Evolutionary conservation across 2,797 vertebrate genomes (phyloP).

Genomic region (Microctenopoma steveboyesi): DNA sequence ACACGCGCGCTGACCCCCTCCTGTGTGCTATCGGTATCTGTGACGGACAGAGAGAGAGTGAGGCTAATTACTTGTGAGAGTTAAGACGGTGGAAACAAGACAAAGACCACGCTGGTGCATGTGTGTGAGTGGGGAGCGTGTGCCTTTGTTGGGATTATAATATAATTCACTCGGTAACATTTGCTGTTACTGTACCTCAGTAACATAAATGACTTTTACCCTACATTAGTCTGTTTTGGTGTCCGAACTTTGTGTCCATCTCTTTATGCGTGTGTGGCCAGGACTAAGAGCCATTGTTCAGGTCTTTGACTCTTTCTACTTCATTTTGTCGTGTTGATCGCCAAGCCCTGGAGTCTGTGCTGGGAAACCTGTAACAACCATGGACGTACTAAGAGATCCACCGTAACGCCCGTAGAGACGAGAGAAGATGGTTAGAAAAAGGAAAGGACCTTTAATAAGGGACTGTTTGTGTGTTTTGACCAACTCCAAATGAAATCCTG

Average conservation of each 20-base stretch:
- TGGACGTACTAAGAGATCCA: too few species aligned
- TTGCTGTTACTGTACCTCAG: constrained; percentile 50
- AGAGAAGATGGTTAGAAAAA: constrained; percentile 2
- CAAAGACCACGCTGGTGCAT: constrained; percentile 69
- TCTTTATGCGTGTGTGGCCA: constrained; percentile 46
- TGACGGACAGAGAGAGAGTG: constrained; percentile 75
- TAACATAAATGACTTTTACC: constrained; percentile 62
- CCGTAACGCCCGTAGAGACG: not conserved
- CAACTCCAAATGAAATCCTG: not conserved
- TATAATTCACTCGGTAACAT: constrained; percentile 62
- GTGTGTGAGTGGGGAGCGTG: constrained; percentile 41
- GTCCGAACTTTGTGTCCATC: constrained; percentile 50
- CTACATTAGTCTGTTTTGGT: constrained; percentile 46
- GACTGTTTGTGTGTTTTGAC: not conserved
- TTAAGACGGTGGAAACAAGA: constrained; percentile 82
- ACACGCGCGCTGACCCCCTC: constrained; percentile 67
- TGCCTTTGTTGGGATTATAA: constrained; percentile 57
- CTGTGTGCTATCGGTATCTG: constrained; percentile 77
- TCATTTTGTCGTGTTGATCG: constrained; percentile 14
- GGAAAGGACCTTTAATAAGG: not conserved
- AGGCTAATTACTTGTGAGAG: constrained; percentile 86
- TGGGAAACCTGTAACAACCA: constrained; percentile 17
- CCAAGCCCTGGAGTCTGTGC: not conserved
- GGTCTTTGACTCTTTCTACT: constrained; percentile 18
- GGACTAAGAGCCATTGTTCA: constrained; percentile 59